Evolutionary conservation across 64 coral and sea anemone species (phyloP).

Genomic region (Porites australiensis): DNA sequence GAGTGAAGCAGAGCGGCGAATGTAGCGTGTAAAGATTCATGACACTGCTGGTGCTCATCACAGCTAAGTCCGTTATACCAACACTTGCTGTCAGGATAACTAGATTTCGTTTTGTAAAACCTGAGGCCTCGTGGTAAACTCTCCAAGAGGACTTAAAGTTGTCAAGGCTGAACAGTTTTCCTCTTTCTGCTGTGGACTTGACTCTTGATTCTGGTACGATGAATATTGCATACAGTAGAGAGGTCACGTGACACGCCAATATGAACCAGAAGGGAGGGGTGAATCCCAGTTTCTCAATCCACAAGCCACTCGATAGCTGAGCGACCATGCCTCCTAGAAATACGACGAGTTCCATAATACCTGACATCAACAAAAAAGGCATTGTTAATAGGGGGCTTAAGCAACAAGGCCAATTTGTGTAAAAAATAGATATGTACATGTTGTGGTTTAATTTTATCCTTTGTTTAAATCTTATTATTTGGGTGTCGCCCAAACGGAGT

Average conservation of each 20-base stretch:
- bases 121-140: slow-evolving; percentile 35
- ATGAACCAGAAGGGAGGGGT: slow-evolving; percentile 68
- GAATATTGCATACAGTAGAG: slow-evolving; percentile 28
- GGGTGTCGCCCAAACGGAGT: too few relatives aligned
- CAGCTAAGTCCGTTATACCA: not conserved
- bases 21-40: slow-evolving; percentile 78
- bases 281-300: slow-evolving; percentile 69
- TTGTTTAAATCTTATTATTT: too few relatives aligned
- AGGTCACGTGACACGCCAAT: slow-evolving; percentile 26
- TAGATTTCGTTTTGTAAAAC: slow-evolving; percentile 42
- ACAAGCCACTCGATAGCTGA: slow-evolving; percentile 80
- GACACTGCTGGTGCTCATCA: slow-evolving; percentile 14
- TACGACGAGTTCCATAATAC: slow-evolving; percentile 73
- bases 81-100: slow-evolving; percentile 66
- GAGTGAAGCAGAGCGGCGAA: slow-evolving; percentile 86
- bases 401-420: too few relatives aligned
- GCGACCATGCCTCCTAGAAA: slow-evolving; percentile 83
- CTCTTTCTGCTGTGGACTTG: not conserved
- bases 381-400: too few relatives aligned
- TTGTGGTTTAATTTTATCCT: too few relatives aligned
- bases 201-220: slow-evolving; percentile 75
- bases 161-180: slow-evolving; percentile 27
- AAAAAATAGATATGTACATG: too few relatives aligned
- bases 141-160: slow-evolving; percentile 40
- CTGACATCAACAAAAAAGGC: not conserved